Conservation (phyloP, 2,113 vertebrate species). For the Archocentrus centrarchus region DNA sequence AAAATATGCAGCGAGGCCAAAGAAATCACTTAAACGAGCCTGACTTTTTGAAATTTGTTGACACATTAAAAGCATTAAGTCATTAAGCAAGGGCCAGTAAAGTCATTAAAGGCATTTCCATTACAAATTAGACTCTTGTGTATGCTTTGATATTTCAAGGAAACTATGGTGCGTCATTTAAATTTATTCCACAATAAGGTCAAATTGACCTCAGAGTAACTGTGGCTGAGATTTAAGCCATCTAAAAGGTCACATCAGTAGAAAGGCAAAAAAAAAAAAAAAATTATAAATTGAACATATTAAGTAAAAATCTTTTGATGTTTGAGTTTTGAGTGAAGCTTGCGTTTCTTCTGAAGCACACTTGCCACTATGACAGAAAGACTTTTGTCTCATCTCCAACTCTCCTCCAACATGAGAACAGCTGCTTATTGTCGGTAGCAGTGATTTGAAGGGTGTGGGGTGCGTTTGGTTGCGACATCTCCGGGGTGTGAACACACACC, state of each 20-base stretch:
- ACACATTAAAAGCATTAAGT: slow-evolving; percentile 58
- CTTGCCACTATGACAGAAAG: slow-evolving; percentile 62
- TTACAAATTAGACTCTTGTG: slow-evolving; percentile 59
- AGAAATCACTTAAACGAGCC: slow-evolving; percentile 48
- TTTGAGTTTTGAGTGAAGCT: slow-evolving; percentile 33
- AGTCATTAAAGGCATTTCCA: slow-evolving; percentile 64
- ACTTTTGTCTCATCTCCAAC: slow-evolving; percentile 71
- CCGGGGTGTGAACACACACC: slow-evolving; percentile 74
- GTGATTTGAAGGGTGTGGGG: slow-evolving; percentile 72
- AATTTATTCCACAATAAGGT: slow-evolving; percentile 47
- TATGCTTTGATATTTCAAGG: slow-evolving; percentile 52
- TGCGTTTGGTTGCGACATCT: slow-evolving; percentile 76
- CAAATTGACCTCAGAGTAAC: slow-evolving; percentile 41
- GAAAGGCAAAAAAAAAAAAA: neutral
- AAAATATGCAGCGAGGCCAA: slow-evolving; percentile 54
- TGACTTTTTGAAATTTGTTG: slow-evolving; percentile 53
- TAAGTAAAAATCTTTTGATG: slow-evolving; percentile 28
- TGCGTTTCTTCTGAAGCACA: slow-evolving; percentile 50
- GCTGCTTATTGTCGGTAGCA: slow-evolving; percentile 77
- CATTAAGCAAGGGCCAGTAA: slow-evolving; percentile 46
- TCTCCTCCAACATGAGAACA: slow-evolving; percentile 73
- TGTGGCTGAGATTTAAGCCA: slow-evolving; percentile 6
- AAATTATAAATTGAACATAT: neutral
- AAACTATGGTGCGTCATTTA: slow-evolving; percentile 35
- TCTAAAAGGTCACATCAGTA: slow-evolving; percentile 39